A percentile compares a stretch with the other conserved stretches of the same genome.
Conservation (phyloP, 2,797 vertebrate genomes). For the Sciurus carolinensis region DNA sequence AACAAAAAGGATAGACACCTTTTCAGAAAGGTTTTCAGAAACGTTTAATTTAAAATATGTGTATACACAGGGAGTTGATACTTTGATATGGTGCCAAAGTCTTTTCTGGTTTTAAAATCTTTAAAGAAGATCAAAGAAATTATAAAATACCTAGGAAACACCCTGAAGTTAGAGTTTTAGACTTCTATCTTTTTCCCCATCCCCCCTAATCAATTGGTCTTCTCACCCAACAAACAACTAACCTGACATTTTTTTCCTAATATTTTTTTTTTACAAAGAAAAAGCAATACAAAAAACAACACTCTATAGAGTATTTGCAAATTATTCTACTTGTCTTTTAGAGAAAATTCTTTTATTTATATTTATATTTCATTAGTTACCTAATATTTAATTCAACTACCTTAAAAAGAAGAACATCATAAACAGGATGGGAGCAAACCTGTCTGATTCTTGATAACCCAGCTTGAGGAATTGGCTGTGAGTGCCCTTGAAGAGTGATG, state of each 20-base stretch:
- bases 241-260: not conserved
- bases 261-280: not conserved
- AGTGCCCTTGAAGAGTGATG: not conserved
- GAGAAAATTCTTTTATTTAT: not conserved
- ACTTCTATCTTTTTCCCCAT: not conserved
- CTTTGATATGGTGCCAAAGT: not conserved
- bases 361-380: not conserved
- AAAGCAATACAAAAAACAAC: not conserved
- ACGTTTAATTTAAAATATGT: not conserved
- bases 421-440: not conserved
- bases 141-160: not conserved
- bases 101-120: not conserved
- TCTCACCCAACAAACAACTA: not conserved
- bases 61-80: not conserved
- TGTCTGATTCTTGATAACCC: not conserved
- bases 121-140: not conserved
- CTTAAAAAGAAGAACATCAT: not conserved
- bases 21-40: not conserved
- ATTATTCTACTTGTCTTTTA: not conserved
- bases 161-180: not conserved
- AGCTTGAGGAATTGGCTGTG: fast-evolving
- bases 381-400: not conserved
- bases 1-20: not conserved
- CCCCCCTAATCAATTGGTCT: not conserved
- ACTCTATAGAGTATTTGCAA: not conserved